Evolutionary conservation across 2,888 invertebrate genomes (phyloP).

Genomic region (Sarcophaga rosellei): DNA sequence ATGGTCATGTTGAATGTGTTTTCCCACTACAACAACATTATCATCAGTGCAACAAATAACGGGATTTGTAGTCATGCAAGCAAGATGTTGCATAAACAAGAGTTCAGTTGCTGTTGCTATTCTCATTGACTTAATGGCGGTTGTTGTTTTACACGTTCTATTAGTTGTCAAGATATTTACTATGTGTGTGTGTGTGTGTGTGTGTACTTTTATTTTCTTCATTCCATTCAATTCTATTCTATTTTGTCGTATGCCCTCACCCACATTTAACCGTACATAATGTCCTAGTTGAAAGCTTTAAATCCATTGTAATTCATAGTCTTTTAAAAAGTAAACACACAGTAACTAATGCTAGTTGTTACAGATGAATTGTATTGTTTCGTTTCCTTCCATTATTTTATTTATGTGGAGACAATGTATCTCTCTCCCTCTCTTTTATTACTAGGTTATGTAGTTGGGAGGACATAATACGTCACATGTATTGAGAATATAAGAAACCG

Average conservation of each 20-base stretch:
- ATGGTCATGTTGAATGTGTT: constrained; percentile 21
- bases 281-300: not conserved
- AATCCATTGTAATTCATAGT: constrained; percentile 41
- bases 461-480: no score
- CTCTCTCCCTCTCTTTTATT: no score
- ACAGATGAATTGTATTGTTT: constrained; percentile 7
- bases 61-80: constrained; percentile 25
- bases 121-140: constrained; percentile 36
- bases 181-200: not conserved
- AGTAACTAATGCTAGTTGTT: constrained; percentile 17
- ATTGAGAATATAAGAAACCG: no score
- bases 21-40: no score
- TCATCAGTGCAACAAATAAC: constrained; percentile 18
- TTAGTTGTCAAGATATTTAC: constrained; percentile 25
- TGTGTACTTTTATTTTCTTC: not conserved
- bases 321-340: constrained; percentile 25
- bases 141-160: constrained; percentile 27
- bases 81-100: constrained; percentile 34
- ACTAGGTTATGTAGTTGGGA: no score
- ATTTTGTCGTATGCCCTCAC: not conserved
- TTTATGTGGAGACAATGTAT: no score
- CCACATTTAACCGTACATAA: no score
- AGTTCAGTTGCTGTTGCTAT: no score
- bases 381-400: no score
- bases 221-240: not conserved